A percentile compares a stretch with the other conserved stretches of the same genome.
phyloP scores from a whole-genome alignment of 2,888 invertebrate species.

The Ceraclea dissimilis region DNA sequence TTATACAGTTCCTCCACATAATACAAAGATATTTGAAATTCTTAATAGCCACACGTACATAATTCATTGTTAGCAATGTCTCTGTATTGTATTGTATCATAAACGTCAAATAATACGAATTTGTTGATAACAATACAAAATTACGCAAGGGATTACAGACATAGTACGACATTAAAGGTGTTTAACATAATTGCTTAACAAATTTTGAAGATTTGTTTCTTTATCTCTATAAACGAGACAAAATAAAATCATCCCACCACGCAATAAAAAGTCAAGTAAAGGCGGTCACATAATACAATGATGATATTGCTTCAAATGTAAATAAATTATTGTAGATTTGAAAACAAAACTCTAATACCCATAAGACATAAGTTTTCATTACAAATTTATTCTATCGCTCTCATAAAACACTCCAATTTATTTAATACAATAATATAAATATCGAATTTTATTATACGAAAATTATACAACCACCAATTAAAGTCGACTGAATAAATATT shows the following conservation, averaged over 20 bases:
- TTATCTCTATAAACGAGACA: background rate
- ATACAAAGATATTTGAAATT: no score
- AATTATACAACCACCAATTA: slow-evolving; percentile 11
- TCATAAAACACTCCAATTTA: slow-evolving; percentile 13
- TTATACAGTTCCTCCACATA: no score
- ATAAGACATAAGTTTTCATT: slow-evolving; percentile 7
- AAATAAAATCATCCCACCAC: background rate
- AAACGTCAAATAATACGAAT: no score
- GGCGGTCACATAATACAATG: background rate
- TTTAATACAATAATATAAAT: slow-evolving; percentile 12
- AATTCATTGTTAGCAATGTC: no score
- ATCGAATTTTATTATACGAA: slow-evolving; percentile 8
- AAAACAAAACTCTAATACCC: background rate
- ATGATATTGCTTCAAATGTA: background rate
- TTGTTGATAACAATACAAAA: no score
- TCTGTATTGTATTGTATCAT: no score
- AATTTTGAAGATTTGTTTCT: no score
- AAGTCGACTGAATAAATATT: slow-evolving; percentile 8
- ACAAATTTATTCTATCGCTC: slow-evolving; percentile 15
- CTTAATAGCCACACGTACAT: no score
- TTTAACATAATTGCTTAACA: no score
- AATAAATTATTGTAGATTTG: background rate
- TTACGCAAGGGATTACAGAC: no score
- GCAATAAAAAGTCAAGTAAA: background rate
- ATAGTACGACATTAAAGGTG: no score